Conservation (phyloP, 2,113 vertebrate species). For the Campylorhamphus procurvoides region DNA sequence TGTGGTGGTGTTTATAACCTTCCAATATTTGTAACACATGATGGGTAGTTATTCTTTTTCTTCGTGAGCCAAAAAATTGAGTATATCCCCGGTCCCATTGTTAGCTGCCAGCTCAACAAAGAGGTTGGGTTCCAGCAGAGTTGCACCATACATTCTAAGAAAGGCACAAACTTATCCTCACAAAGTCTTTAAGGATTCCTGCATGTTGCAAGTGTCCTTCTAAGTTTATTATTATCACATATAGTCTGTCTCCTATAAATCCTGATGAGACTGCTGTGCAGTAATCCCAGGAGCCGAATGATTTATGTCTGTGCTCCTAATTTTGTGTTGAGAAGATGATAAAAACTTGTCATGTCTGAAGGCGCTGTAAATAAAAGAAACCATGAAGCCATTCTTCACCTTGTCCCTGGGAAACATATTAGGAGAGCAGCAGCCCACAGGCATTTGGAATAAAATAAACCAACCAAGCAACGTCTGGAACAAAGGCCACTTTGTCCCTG, state of each 20-base stretch:
- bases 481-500: constrained; percentile 20
- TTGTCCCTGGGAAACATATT: constrained; percentile 42
- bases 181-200: background rate
- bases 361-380: constrained; percentile 28
- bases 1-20: constrained; percentile 35
- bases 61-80: constrained; percentile 25
- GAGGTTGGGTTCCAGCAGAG: background rate
- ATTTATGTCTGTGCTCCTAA: constrained; percentile 29
- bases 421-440: constrained; percentile 38
- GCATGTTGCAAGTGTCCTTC: background rate
- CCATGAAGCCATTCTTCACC: constrained; percentile 51
- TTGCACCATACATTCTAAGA: constrained; percentile 12
- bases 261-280: background rate
- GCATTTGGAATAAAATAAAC: constrained; percentile 46
- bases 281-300: constrained; percentile 18
- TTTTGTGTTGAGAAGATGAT: constrained; percentile 23
- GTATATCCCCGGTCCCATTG: background rate
- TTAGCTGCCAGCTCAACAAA: constrained; percentile 2
- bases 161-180: background rate
- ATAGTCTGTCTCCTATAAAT: constrained; percentile 6
- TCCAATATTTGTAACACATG: constrained; percentile 44
- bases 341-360: constrained; percentile 32
- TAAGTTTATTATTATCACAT: constrained; percentile 35
- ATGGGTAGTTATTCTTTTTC: constrained; percentile 5
- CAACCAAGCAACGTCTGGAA: constrained; percentile 18